Evolutionary conservation across 2,113 vertebrate species (phyloP), one percentile per base, ranked within the genome.

Genomic region (Corapipo altera): DNA sequence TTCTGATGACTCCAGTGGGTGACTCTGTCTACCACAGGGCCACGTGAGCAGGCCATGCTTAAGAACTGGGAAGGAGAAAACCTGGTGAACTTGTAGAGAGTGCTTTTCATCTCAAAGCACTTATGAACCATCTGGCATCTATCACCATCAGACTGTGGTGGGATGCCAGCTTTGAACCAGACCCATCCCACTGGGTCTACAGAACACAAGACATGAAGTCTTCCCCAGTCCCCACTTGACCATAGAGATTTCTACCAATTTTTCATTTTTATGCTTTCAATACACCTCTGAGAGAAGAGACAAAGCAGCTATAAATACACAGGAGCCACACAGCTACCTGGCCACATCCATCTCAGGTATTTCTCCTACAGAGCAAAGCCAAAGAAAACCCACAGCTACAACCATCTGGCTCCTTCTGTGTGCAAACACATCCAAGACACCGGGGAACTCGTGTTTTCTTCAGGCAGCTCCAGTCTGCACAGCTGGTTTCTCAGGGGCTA

Each of bases 1-100:
- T 54, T 33, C 52, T 78, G 44, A 19, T 30, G 39, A 33, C 52
- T 69, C 7, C 46, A 32, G 5, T 2, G 7, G 44, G 59, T 41
- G 67, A 76, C 41, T 13, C 5, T 7, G 39, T 8, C 11, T 33
- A 67, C 24, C 23, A n/a, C 35, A 28, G 0, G 0, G 51, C 22
- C 35, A n/a, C 0, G 0, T 6, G 3, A 49, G 12, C 0, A 1
- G 88, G 39, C 35, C 9, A 5, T 43, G 23, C 55, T 16, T n/a
- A 74, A 35, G 4, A 35, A n/a, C 28, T 85, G 46, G 7, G 3
- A 78, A 81, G 0, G 0, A 85, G 22, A 72, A 88, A 91, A 65
- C 28, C n/a, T 41, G 22, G 66, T 28, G 39, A 49, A 77, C 2
- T 2, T 3, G 19, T 6, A 76, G 19, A 37, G 73, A 71, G 15